phyloP scores from a whole-genome alignment of 2,888 invertebrate species.

The Apocheima hispidaria region DNA sequence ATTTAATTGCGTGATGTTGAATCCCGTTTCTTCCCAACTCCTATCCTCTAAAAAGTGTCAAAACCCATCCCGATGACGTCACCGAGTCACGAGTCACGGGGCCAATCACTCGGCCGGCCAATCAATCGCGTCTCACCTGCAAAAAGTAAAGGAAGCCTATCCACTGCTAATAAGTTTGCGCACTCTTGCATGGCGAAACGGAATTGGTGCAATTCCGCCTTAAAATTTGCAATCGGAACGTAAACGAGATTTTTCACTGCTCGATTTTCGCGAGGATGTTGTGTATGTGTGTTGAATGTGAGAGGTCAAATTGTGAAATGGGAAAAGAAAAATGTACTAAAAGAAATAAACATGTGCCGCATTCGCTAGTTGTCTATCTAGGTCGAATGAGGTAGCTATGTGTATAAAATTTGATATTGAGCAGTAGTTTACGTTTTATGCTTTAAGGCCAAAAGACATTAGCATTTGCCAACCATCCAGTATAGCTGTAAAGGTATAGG shows the following conservation, averaged over 20 bases:
- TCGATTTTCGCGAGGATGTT: constrained; percentile 39
- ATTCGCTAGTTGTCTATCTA: neutral
- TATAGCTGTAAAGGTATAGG: too few relatives aligned
- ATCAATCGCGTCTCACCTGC: constrained; percentile 76
- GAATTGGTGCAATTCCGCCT: constrained; percentile 69
- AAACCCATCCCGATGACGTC: constrained; percentile 44
- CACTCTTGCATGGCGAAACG: constrained; percentile 80
- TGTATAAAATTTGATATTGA: too few relatives aligned
- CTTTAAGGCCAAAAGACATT: too few relatives aligned
- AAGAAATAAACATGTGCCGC: neutral
- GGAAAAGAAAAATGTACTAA: neutral
- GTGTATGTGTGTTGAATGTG: constrained; percentile 22
- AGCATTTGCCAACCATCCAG: too few relatives aligned
- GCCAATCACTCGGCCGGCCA: constrained; percentile 65
- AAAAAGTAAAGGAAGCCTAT: constrained; percentile 76
- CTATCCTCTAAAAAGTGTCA: too few relatives aligned
- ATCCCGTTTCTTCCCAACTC: too few relatives aligned
- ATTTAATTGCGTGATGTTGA: too few relatives aligned
- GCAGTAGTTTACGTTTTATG: too few relatives aligned
- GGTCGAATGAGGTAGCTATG: too few relatives aligned
- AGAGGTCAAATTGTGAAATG: constrained; percentile 3
- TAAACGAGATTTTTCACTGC: constrained; percentile 55
- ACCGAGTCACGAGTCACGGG: constrained; percentile 66
- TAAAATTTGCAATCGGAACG: constrained; percentile 71
- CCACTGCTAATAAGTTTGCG: constrained; percentile 78